Evolutionary conservation across 2,113 vertebrate species (phyloP), one percentile per base, ranked within the genome.

Genomic region (Neofelis nebulosa): DNA sequence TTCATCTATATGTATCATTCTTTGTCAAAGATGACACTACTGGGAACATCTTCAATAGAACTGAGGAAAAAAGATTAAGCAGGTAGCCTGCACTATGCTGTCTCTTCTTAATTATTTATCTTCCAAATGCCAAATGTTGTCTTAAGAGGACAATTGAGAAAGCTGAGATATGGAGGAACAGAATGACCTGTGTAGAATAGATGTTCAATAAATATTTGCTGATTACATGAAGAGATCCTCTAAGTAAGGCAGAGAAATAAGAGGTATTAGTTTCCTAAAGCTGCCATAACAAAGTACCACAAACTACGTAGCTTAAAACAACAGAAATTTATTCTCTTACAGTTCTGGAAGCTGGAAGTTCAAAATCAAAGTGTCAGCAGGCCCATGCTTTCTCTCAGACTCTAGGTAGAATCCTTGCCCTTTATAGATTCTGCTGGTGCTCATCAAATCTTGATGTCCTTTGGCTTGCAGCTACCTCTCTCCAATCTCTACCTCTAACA

Each of bases 21-120:
- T 94, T 96, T 96, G 81, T 97, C 97, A 97, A 84, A 83, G 76
- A 95, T 81, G 94, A 88, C 90, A 90, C 83, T 52, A 41, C 31
- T 94, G 87, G 91, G 74, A 97, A 87, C 25, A 55, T 82, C 87
- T 94, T 97, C 80, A 91, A 69, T 55, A 92, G 65, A 95, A 73
- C 2, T 13, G 33, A 73, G 52, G 29, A 12, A 1, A 57, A 65
- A 90, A 87, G 29, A 93, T 89, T 5, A 96, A 96, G 36, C 41
- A 41, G 97, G 69, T 88, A 84, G 90, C 68, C 55, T 36, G 33
- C 25, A 11, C 16, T 74, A 0, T 52, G 15, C n/a, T n/a, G 29
- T 84, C 25, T 96, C 63, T 96, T 91, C 89, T 92, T 74, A 68
- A 63, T 85, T 97, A 89, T 96, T 92, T 69, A 84, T 94, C 87